Base-by-base conservation (phyloP, 2,113 vertebrate genomes). In the Tauraco erythrolophus region DNA sequence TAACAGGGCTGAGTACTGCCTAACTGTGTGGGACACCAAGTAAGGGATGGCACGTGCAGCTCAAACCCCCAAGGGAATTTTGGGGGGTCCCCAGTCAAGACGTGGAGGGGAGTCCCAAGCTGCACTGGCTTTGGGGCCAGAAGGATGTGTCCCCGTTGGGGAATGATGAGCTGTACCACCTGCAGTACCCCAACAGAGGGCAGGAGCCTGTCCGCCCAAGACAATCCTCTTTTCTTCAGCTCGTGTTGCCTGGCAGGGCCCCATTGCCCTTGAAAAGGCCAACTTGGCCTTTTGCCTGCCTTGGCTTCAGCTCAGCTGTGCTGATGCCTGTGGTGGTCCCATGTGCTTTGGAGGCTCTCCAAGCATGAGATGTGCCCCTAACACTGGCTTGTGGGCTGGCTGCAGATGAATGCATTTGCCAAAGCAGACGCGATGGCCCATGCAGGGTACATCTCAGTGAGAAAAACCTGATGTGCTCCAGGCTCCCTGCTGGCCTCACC, bases 291-390 rank as follows among this genome's bases (percentile, higher is more conserved):
- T 92, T 58, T 74, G 69, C 74, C 69, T 92, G 69, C 81, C 90
- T 95, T 92, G 72, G 60, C 53, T 79, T 92, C 81, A 54, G n/a
- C 43, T 78, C 17, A 2, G 48, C 58, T 69, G 19, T 57, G 43
- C 50, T 65, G 64, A 92, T 94, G 62, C 58, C 17, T 35, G 75
- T 35, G 75, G 81, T 64, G 78, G 43, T 82, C 69, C 39, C 56
- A 21, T 3, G 61, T 56, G 77, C 33, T 84, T 82, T 96, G 95
- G 84, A 94, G 23, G 30, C 23, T 71, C 65, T 93, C 90, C 90
- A 96, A 88, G 69, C 90, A 64, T 0, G 1, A 82, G 74, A 62
- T 30, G 48, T 82, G 60, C 23, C 81, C 65, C 68, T 41, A 46
- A 51, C 1, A 3, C 69, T 30, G 41, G 25, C 41, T 88, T 1